Evolutionary conservation across 1,140 invertebrate species (phyloP).

Genomic region (Lepidostoma basale): DNA sequence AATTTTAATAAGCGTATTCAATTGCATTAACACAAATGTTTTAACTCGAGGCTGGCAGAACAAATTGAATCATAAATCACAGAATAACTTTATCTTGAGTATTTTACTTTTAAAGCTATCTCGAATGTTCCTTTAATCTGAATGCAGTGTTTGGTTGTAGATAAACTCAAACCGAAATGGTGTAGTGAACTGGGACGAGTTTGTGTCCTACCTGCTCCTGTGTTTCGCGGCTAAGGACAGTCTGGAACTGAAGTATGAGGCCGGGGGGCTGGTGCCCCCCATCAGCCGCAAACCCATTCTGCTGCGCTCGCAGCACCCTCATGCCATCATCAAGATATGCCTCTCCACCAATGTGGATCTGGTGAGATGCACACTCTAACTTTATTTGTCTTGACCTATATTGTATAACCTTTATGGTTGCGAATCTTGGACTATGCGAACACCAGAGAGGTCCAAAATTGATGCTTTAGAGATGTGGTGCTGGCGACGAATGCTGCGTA

Average conservation of each 20-base stretch:
- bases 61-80: too few species aligned
- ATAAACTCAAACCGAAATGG: slow-evolving; percentile 63
- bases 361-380: too few species aligned
- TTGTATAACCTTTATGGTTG: too few species aligned
- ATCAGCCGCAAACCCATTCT: slow-evolving; percentile 63
- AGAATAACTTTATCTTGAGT: too few species aligned
- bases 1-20: too few species aligned
- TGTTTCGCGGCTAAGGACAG: slow-evolving; percentile 68
- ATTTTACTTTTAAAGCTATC: not conserved
- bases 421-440: too few species aligned
- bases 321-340: slow-evolving; percentile 64
- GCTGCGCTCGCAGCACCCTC: slow-evolving; percentile 66
- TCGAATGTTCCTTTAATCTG: not conserved
- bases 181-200: slow-evolving; percentile 69
- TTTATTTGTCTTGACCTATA: too few species aligned
- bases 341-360: slow-evolving; percentile 64
- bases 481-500: too few species aligned
- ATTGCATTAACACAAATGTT: too few species aligned
- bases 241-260: slow-evolving; percentile 59
- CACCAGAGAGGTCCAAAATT: too few species aligned
- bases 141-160: slow-evolving; percentile 42
- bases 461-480: too few species aligned
- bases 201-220: slow-evolving; percentile 69
- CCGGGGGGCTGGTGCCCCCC: slow-evolving; percentile 59
- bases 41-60: too few species aligned